Conservation (phyloP, 2,888 invertebrate genomes). For the Sarcophaga carnaria region DNA sequence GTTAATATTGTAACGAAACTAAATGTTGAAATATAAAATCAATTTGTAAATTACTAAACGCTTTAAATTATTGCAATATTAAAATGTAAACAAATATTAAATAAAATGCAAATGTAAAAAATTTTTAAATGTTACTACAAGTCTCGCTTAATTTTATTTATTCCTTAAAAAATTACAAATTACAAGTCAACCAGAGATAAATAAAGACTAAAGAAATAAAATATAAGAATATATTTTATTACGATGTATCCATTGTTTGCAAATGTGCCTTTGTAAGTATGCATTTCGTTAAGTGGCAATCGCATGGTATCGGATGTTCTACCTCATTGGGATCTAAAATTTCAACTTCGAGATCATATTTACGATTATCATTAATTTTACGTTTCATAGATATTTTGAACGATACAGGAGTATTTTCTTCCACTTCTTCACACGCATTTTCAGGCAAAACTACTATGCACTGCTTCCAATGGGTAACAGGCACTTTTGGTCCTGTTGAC, state of each 20-base stretch:
- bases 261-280: conserved; percentile 85
- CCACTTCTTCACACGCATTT: conserved; percentile 82
- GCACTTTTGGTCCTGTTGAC: conserved; percentile 89
- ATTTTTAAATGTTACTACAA: too few relatives aligned
- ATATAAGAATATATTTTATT: neutral
- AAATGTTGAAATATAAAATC: neutral
- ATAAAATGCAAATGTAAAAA: too few relatives aligned
- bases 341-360: conserved; percentile 87
- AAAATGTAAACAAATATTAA: too few relatives aligned
- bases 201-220: too few relatives aligned
- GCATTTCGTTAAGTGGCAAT: conserved; percentile 90
- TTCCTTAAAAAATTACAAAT: too few relatives aligned
- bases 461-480: conserved; percentile 97
- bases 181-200: too few relatives aligned
- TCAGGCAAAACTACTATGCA: conserved; percentile 91
- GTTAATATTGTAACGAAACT: neutral
- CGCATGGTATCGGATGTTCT: conserved; percentile 90
- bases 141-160: too few relatives aligned
- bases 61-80: too few relatives aligned
- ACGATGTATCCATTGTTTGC: conserved; percentile 74
- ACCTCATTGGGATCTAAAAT: conserved; percentile 86
- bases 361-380: conserved; percentile 74
- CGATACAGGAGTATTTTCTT: conserved; percentile 85
- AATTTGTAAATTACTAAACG: too few relatives aligned
- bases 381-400: conserved; percentile 85